Evolutionary conservation across 2,888 invertebrate species (phyloP), one percentile per base, ranked within the genome.

Genomic region (Fabriciana adippe): DNA sequence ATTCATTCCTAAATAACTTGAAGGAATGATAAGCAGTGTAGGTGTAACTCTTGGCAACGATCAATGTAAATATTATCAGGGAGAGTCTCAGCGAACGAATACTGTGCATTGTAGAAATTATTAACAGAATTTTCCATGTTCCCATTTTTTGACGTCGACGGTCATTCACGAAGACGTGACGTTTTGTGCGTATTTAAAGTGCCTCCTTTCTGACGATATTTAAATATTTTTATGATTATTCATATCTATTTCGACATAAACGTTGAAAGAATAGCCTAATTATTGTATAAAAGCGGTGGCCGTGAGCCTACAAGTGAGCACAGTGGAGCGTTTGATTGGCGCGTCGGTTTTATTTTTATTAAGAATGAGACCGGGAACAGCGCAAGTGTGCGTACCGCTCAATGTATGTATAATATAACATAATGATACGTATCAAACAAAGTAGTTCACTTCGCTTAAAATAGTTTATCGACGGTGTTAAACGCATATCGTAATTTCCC

Each of bases 151-250:
- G 86, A 89, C 90, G 89, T 90, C 87, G 87, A 66, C 78, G 66
- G 81, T 81, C 92, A 92, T 91, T 91, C 90, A 91, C 86, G 83
- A 89, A 83, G 77, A 77, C 80, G 81, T 75, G 72, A 83, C 83
- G 81, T 80, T 67, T 80, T 77, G 70, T 81, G 77, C 77, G 80
- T 78, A 80, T 82, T 78, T 73, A 72, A 77, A 76, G 72, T 71
- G 59, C 75, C 64, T 70, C 67, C 26, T 67, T 72, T 71, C 53
- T 70, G 73, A 73, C 74, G 73, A 74, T 69, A 72, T 75, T 70
- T 64, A 60, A 67, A 74, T 73, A 72, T 78, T 78, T 79, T 75
- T 69, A 72, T 16, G 71, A 74, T 75, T 77, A 76, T 75, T 73
- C 76, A 70, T 73, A 72, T 74, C 77, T 82, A 79, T 80, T 82